phyloP scores from a whole-genome alignment of 1,140 invertebrate genomes.

The Atta colombica region DNA sequence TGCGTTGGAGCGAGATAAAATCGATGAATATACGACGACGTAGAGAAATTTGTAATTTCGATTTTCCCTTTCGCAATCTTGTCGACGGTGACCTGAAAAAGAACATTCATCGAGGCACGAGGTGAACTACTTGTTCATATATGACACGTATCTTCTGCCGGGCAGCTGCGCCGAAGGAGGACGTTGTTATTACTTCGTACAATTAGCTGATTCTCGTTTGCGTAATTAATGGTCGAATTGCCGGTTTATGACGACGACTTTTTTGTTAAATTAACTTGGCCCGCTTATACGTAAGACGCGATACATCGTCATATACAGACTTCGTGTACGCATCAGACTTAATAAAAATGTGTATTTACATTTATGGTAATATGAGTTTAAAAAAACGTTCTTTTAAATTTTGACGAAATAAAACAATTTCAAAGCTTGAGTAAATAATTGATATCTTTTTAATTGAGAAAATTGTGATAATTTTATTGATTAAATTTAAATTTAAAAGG shows the following conservation, averaged over 20 bases:
- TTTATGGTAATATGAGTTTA: conserved; percentile 13
- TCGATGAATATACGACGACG: not conserved
- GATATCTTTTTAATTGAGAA: conserved; percentile 16
- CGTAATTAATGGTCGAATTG: conserved; percentile 67
- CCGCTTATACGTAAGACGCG: conserved; percentile 1
- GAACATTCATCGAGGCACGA: conserved; percentile 16
- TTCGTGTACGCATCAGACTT: not conserved
- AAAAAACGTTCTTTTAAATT: not conserved
- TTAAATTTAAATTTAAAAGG: conserved; percentile 1
- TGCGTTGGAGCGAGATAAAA: not conserved
- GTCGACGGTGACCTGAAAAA: conserved; percentile 63
- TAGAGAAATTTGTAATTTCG: conserved; percentile 42
- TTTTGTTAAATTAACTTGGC: conserved; percentile 53
- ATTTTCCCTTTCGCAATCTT: conserved; percentile 59
- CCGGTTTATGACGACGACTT: conserved; percentile 63
- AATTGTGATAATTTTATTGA: conserved; percentile 6
- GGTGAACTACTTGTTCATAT: conserved; percentile 63
- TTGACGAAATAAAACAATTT: not conserved
- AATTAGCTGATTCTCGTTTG: conserved; percentile 68
- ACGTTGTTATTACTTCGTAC: conserved; percentile 41
- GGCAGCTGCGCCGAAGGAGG: conserved; percentile 41
- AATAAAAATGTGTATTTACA: conserved; percentile 19
- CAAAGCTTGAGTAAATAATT: not conserved
- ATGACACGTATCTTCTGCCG: conserved; percentile 57
- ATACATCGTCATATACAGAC: conserved; percentile 4